These are phyloP conservation scores for Menidia beryllina DNA, from an alignment of 2,113 vertebrate genomes.

Conservation along the genomic window DNA sequence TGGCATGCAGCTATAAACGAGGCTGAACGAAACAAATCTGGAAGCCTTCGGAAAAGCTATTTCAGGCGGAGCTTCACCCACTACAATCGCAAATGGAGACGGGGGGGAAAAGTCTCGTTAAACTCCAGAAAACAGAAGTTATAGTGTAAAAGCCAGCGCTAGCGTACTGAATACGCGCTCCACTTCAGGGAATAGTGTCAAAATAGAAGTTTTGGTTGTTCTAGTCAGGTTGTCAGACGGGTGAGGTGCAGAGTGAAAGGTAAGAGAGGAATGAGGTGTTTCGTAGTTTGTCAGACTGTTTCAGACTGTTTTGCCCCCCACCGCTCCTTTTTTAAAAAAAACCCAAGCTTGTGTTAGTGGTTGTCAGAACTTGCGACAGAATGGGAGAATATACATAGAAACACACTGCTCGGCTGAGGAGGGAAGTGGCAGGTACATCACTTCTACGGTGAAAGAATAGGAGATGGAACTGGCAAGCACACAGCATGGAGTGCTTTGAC, in stretches of 20 bases:
- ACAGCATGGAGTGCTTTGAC: slow-evolving; percentile 61
- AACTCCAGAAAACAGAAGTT: slow-evolving; percentile 11
- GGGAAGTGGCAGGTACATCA: slow-evolving; percentile 77
- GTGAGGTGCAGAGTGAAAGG: slow-evolving; percentile 35
- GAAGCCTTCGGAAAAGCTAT: neutral
- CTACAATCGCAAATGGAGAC: neutral
- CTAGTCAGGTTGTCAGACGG: slow-evolving; percentile 36
- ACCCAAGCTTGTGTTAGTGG: slow-evolving; percentile 56
- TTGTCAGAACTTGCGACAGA: slow-evolving; percentile 71
- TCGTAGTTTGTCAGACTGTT: slow-evolving; percentile 55
- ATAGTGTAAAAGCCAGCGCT: slow-evolving; percentile 9
- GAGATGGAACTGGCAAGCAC: slow-evolving; percentile 75
- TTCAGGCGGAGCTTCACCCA: neutral
- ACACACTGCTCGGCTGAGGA: slow-evolving; percentile 57
- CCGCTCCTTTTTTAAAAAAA: slow-evolving; percentile 43
- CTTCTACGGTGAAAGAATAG: slow-evolving; percentile 69
- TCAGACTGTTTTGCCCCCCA: slow-evolving; percentile 19
- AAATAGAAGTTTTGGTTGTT: slow-evolving; percentile 30
- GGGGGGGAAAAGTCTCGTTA: neutral
- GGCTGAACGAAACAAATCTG: slow-evolving; percentile 10
- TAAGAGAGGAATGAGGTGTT: slow-evolving; percentile 28
- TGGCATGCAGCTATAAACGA: slow-evolving; percentile 9
- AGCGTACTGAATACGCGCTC: slow-evolving; percentile 9
- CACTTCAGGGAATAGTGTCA: slow-evolving; percentile 15
- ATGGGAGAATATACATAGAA: slow-evolving; percentile 31